Base-by-base conservation (phyloP, 2,797 vertebrate genomes). In the Mormyrus hasselquistii region DNA sequence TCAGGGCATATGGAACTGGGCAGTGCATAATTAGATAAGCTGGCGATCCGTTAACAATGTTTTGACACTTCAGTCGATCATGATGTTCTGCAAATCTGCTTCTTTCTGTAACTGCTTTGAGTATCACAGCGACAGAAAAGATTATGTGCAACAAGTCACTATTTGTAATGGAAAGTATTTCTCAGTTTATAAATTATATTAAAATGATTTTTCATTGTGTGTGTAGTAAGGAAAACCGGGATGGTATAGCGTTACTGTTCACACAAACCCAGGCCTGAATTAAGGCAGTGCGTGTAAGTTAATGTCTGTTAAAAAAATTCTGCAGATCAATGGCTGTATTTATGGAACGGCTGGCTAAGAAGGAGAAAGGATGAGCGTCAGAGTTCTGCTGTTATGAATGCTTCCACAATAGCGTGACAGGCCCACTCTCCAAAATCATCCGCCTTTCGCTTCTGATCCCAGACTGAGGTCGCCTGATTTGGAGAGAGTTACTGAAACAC, bases 301-400 rank as follows among this genome's bases (percentile, higher is more conserved):
- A 59, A 59, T 59, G 14, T 38, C 22, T 59, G 85, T 57, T 29
- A 38, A 86, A 86, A 55, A 57, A 29, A 38, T 19, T 7, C 53
- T n/a, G 50, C 25, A 87, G 25, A 38, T 38, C 25, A 57, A 59
- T 52, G 29, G 50, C 12, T 57, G 53, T 57, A 87, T 57, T 57
- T 53, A 55, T 55, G 14, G 52, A 87, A 87, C 29, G 53, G 25
- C 29, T 55, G 85, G 53, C 85, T 34, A 38, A 86, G 52, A 55
- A 86, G 50, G 25, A 57, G 14, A 19, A 34, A 57, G 38, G 19
- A 87, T 59, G 9, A 57, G 34, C 85, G 25, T 59, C 50, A 57
- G 41, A 55, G 53, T 57, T 38, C 83, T 53, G 50, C 14, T 87
- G 85, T 57, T 55, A 87, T 84, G 85, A 87, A 87, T 57, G 59